Evolutionary conservation across 1,140 invertebrate genomes (phyloP).

Genomic region (Subanguina moxae): DNA sequence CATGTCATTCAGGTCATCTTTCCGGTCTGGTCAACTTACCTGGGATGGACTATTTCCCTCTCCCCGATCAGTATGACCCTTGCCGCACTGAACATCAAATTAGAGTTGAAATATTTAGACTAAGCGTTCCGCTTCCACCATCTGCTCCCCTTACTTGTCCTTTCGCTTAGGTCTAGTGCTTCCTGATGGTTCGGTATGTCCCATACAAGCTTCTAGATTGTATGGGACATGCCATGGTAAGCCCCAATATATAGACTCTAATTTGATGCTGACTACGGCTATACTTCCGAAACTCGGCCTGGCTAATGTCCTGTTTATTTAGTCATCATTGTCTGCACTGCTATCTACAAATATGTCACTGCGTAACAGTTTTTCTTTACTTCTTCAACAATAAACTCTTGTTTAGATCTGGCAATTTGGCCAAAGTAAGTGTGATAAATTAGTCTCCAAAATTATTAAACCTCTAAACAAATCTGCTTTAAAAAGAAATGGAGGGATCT

Average conservation of each 20-base stretch:
- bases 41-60: constrained; percentile 47
- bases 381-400: constrained; percentile 12
- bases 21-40: no score
- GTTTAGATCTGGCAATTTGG: constrained; percentile 25
- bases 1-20: no score
- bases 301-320: not conserved
- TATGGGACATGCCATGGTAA: no score
- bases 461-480: not conserved
- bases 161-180: no score
- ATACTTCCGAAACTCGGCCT: constrained; percentile 17
- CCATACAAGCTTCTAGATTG: no score
- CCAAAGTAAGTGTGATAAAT: not conserved
- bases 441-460: not conserved
- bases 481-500: constrained; percentile 34
- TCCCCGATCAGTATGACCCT: constrained; percentile 46
- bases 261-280: not conserved
- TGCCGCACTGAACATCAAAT: constrained; percentile 26
- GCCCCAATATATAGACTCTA: constrained; percentile 31
- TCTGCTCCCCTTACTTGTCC: no score
- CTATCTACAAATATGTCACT: not conserved
- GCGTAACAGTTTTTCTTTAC: no score
- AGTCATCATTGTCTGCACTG: not conserved
- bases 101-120: no score
- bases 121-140: no score
- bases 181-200: no score